Conservation (phyloP, 2,888 invertebrate species). For the Carterocephalus palaemon region DNA sequence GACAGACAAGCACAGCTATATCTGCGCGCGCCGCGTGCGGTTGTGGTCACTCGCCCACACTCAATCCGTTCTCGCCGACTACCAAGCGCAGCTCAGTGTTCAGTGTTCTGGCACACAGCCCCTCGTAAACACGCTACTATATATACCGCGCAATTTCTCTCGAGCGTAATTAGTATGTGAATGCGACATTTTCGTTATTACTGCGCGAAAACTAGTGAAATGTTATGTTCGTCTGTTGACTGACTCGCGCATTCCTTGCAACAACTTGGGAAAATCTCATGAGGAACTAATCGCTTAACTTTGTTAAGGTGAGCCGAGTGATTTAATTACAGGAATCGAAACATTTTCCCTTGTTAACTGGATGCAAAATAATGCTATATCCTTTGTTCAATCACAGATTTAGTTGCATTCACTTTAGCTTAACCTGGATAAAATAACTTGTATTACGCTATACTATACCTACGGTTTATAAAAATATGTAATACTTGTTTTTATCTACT, state of each 20-base stretch:
- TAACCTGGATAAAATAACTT: background rate
- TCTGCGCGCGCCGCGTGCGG: slow-evolving; percentile 75
- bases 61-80: slow-evolving; percentile 32
- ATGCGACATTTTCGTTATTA: slow-evolving; percentile 63
- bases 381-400: background rate
- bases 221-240: slow-evolving; percentile 61
- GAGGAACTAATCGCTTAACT: slow-evolving; percentile 55
- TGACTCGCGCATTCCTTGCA: slow-evolving; percentile 45
- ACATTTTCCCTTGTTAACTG: slow-evolving; percentile 12
- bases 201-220: slow-evolving; percentile 69
- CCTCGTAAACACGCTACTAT: slow-evolving; percentile 57
- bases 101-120: slow-evolving; percentile 61
- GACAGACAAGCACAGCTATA: slow-evolving; percentile 62
- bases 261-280: slow-evolving; percentile 59
- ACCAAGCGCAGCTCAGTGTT: slow-evolving; percentile 54
- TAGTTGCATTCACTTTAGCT: background rate
- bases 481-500: slow-evolving; percentile 5
- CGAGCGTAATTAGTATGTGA: slow-evolving; percentile 72
- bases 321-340: slow-evolving; percentile 31
- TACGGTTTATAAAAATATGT: background rate
- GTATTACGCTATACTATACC: background rate
- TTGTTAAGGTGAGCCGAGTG: slow-evolving; percentile 49
- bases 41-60: slow-evolving; percentile 62
- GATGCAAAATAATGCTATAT: slow-evolving; percentile 1
- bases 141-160: slow-evolving; percentile 64